phyloP scores from a whole-genome alignment of 1,140 invertebrate species.

The Sinella curviseta region DNA sequence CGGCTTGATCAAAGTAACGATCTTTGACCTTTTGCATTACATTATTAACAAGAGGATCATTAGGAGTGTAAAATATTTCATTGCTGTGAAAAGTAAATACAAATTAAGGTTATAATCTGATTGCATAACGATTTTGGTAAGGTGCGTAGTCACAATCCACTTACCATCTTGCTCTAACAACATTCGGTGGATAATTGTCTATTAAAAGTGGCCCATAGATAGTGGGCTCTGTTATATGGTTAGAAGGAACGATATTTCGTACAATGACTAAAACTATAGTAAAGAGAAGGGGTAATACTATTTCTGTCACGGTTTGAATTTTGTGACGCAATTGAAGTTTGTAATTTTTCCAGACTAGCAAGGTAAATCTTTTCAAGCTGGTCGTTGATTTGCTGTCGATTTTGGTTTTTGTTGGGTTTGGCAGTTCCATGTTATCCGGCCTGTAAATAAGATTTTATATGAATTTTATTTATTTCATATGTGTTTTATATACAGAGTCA shows the following conservation, averaged over 20 bases:
- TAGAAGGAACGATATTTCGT: conserved; percentile 39
- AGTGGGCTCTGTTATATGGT: conserved; percentile 33
- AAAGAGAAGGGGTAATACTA: conserved; percentile 51
- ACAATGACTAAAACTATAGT: conserved; percentile 46
- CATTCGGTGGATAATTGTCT: conserved; percentile 50
- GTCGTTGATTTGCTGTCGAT: conserved; percentile 32
- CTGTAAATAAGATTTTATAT: no score
- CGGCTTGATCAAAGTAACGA: conserved; percentile 35
- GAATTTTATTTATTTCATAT: no score
- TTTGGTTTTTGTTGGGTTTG: neutral
- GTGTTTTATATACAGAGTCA: no score
- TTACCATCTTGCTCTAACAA: conserved; percentile 52
- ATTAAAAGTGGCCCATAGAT: conserved; percentile 41
- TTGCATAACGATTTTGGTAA: no score
- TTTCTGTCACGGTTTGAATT: conserved; percentile 62
- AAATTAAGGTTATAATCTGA: no score
- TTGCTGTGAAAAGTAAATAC: conserved; percentile 39
- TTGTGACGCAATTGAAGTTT: conserved; percentile 73
- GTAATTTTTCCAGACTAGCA: conserved; percentile 85
- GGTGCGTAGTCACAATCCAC: no score
- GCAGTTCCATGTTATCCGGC: neutral
- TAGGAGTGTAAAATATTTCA: conserved; percentile 46
- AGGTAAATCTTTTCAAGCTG: conserved; percentile 53
- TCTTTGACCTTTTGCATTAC: conserved; percentile 43
- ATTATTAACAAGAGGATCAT: conserved; percentile 34